Evolutionary conservation across 2,113 vertebrate species (phyloP).

Genomic region (Anser cygnoides): DNA sequence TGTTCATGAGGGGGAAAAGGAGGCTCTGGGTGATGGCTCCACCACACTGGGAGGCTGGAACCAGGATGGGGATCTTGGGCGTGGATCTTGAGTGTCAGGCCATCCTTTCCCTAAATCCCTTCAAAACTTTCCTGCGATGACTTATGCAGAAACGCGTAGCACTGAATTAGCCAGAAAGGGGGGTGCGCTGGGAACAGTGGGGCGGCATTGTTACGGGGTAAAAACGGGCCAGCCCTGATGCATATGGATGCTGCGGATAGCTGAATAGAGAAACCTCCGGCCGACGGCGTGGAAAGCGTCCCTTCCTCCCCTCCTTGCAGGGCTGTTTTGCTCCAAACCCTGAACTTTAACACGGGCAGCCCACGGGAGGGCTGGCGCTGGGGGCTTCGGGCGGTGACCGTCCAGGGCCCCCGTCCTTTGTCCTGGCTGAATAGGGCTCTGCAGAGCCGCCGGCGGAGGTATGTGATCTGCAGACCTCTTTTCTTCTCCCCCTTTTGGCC

Average conservation of each 20-base stretch:
- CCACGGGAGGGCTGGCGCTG: background rate
- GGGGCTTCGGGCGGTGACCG: background rate
- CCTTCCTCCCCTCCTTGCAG: background rate
- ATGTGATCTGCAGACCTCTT: no score
- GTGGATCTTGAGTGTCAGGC: background rate
- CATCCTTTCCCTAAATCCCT: background rate
- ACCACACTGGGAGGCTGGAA: accelerated
- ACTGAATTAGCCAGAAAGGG: background rate
- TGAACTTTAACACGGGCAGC: background rate
- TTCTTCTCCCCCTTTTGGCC: no score
- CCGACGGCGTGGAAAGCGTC: background rate
- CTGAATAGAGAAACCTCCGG: background rate
- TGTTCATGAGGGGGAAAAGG: background rate
- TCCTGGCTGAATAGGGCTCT: no score
- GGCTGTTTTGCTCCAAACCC: background rate
- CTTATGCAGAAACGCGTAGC: background rate
- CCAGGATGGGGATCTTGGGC: background rate
- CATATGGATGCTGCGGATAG: background rate
- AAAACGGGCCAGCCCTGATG: background rate
- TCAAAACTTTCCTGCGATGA: background rate
- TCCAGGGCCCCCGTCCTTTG: no score
- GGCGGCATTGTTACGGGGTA: background rate
- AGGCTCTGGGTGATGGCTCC: background rate
- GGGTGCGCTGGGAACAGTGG: background rate
- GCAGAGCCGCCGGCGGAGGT: no score